These are phyloP conservation scores for Drosophila arawakana DNA, from an alignment of 1,140 invertebrate species.

Conservation along the genomic window DNA sequence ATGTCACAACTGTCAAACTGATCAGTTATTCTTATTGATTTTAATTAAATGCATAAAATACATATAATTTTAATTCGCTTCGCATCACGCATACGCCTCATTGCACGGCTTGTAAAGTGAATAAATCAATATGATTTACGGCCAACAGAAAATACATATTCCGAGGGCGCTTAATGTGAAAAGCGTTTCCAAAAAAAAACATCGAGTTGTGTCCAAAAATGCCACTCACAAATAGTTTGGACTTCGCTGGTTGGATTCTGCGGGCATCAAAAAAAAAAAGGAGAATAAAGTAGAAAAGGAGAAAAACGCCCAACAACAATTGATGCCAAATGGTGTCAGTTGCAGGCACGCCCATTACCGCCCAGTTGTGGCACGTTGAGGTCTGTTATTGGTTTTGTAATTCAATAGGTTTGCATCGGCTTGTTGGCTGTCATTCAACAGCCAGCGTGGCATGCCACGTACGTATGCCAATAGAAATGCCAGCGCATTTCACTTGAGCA, in stretches of 20 bases:
- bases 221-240: slow-evolving; percentile 25
- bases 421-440: slow-evolving; percentile 53
- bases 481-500: slow-evolving; percentile 56
- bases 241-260: slow-evolving; percentile 33
- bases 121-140: slow-evolving; percentile 80
- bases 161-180: slow-evolving; percentile 22
- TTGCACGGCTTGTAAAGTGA: slow-evolving; percentile 19
- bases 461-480: slow-evolving; percentile 72
- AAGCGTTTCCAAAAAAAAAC: slow-evolving; percentile 47
- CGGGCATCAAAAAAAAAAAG: slow-evolving; percentile 4
- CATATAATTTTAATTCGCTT: slow-evolving; percentile 9
- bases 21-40: slow-evolving; percentile 7
- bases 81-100: slow-evolving; percentile 47
- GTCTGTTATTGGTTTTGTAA: slow-evolving; percentile 47
- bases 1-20: slow-evolving; percentile 2
- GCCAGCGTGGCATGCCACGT: slow-evolving; percentile 31
- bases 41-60: slow-evolving; percentile 50
- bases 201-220: slow-evolving; percentile 30
- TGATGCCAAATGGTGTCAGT: slow-evolving; percentile 51
- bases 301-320: slow-evolving; percentile 17
- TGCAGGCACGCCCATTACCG: slow-evolving; percentile 26
- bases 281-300: background rate
- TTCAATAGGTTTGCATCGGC: slow-evolving; percentile 41
- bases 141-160: slow-evolving; percentile 16
- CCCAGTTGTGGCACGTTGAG: slow-evolving; percentile 1